A percentile compares a stretch with the other conserved stretches of the same genome.
phyloP scores from a whole-genome alignment of 1,140 invertebrate species.

The Halictus rubicundus region DNA sequence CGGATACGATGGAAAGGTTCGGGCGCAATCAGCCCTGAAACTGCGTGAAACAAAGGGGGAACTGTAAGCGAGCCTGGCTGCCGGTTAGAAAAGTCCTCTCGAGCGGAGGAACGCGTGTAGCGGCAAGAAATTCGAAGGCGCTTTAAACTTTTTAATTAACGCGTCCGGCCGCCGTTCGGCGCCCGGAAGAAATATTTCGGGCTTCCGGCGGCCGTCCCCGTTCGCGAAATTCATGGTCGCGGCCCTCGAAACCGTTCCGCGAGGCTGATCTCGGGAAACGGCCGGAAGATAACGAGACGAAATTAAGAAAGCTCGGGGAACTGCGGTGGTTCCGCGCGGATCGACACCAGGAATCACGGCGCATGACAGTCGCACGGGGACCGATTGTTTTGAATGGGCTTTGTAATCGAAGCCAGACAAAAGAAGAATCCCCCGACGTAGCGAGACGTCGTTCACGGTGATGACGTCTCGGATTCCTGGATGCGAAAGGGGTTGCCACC shows the following conservation, averaged over 20 bases:
- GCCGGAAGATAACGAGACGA: neutral
- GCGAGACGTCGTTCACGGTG: constrained; percentile 40
- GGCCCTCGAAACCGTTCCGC: too few relatives aligned
- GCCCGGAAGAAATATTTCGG: neutral
- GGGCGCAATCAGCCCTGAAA: neutral
- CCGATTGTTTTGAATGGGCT: constrained; percentile 59
- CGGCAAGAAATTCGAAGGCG: neutral
- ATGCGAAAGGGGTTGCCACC: constrained; percentile 48
- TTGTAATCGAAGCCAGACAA: constrained; percentile 65
- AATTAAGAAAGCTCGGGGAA: constrained; percentile 9
- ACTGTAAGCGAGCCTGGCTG: constrained; percentile 9
- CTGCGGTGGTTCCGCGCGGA: neutral
- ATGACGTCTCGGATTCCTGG: constrained; percentile 41
- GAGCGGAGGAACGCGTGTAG: neutral
- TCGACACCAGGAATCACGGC: neutral
- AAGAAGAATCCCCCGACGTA: constrained; percentile 53
- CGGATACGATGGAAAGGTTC: neutral
- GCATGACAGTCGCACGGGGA: constrained; percentile 54
- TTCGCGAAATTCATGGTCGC: neutral
- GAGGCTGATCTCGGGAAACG: too few relatives aligned
- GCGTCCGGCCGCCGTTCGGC: too few relatives aligned
- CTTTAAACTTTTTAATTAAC: constrained; percentile 40
- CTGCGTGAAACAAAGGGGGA: constrained; percentile 14
- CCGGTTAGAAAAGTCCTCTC: neutral
- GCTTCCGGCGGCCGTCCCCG: too few relatives aligned